phyloP scores from a whole-genome alignment of 2,888 invertebrate species.

The Nemotelus pantherinus region DNA sequence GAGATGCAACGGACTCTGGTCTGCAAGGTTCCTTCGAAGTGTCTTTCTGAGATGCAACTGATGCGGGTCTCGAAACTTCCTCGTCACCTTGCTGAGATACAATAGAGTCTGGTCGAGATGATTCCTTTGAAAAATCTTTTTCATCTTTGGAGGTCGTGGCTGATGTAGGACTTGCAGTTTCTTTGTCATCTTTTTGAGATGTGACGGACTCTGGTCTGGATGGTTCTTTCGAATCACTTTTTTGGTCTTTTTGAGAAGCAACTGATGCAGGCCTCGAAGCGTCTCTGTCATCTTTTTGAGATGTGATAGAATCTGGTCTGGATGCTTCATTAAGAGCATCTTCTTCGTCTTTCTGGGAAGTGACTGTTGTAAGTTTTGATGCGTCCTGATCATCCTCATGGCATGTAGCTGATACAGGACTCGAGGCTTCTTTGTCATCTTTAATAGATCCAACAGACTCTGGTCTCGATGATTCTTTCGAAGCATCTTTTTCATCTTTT shows the following conservation, averaged over 20 bases:
- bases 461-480: conserved; percentile 52
- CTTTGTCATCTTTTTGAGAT: conserved; percentile 52
- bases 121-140: conserved; percentile 45
- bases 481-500: conserved; percentile 49
- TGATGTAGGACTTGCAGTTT: conserved; percentile 48
- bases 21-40: conserved; percentile 52
- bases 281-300: neutral
- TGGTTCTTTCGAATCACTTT: conserved; percentile 47
- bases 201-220: conserved; percentile 52
- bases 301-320: neutral
- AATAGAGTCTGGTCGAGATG: conserved; percentile 45
- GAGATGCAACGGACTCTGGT: conserved; percentile 46
- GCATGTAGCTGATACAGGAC: conserved; percentile 17
- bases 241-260: conserved; percentile 33
- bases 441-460: conserved; percentile 51
- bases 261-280: conserved; percentile 42
- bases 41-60: neutral
- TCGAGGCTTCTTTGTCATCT: conserved; percentile 46
- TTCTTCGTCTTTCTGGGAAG: neutral
- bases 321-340: conserved; percentile 3
- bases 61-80: neutral
- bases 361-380: neutral
- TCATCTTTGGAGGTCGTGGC: conserved; percentile 47
- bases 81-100: conserved; percentile 47
- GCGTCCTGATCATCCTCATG: neutral